A percentile compares a stretch with the other conserved stretches of the same genome.
Evolutionary conservation across 2,797 vertebrate genomes (phyloP).

Genomic region (Mus spretus): DNA sequence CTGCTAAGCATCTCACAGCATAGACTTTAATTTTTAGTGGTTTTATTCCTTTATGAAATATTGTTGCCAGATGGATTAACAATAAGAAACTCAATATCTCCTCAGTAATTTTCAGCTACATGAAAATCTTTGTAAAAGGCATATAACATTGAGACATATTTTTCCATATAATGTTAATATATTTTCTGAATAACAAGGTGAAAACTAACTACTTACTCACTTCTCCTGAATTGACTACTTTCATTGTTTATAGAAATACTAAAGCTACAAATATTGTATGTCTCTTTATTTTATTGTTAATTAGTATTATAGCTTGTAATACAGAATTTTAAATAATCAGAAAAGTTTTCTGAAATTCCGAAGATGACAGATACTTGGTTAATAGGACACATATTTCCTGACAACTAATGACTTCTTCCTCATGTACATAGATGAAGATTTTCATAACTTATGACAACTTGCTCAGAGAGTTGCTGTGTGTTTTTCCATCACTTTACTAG

Average conservation of each 20-base stretch:
- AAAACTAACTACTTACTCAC: not conserved
- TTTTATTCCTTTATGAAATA: slow-evolving; percentile 72
- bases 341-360: not conserved
- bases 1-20: slow-evolving; percentile 58
- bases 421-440: not conserved
- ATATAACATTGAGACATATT: not conserved
- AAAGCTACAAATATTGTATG: not conserved
- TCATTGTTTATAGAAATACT: not conserved
- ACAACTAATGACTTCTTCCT: not conserved
- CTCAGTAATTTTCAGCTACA: slow-evolving; percentile 18
- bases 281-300: not conserved
- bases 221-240: not conserved
- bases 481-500: not conserved
- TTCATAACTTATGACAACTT: not conserved
- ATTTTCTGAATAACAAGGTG: not conserved
- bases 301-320: not conserved
- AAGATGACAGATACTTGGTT: not conserved
- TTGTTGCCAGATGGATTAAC: slow-evolving; percentile 62
- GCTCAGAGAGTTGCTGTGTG: not conserved
- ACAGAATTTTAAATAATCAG: slow-evolving; percentile 10
- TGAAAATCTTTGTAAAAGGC: not conserved
- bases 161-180: slow-evolving; percentile 10
- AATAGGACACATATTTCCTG: not conserved
- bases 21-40: slow-evolving; percentile 73
- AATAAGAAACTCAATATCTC: slow-evolving; percentile 73